A percentile compares a stretch with the other conserved stretches of the same genome.
Evolutionary conservation across 2,888 invertebrate species (phyloP).

Genomic region (Anagyrus pseudococci): DNA sequence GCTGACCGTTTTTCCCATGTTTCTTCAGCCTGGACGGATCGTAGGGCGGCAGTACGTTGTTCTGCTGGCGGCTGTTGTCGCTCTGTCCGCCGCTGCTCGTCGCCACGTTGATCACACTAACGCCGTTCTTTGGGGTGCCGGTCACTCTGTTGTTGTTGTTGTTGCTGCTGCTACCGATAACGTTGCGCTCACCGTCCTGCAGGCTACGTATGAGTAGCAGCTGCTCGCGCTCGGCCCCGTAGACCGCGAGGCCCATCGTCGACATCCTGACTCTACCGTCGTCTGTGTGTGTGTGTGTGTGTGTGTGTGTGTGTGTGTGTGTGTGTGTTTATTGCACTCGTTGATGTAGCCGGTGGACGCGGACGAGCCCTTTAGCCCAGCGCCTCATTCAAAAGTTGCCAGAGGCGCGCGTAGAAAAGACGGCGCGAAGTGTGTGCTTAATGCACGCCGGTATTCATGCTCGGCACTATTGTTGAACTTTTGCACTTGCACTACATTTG

Average conservation of each 20-base stretch:
- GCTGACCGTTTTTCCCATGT: conserved; percentile 64
- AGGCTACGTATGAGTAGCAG: conserved; percentile 57
- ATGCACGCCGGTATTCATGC: too few species aligned
- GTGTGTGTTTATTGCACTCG: too few species aligned
- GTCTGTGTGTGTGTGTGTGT: background rate
- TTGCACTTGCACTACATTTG: too few species aligned
- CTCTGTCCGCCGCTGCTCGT: conserved; percentile 37
- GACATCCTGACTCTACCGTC: conserved; percentile 53
- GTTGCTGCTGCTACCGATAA: conserved; percentile 52
- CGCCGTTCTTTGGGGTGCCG: conserved; percentile 43
- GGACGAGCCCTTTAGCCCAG: too few species aligned
- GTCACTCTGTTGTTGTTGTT: background rate
- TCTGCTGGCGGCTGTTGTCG: conserved; percentile 16
- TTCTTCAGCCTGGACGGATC: conserved; percentile 62
- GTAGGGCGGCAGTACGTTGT: conserved; percentile 59
- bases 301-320: background rate
- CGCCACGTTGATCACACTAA: conserved; percentile 38
- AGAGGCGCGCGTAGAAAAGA: too few species aligned
- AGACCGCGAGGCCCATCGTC: conserved; percentile 57
- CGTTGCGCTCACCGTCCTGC: conserved; percentile 58
- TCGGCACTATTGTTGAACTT: too few species aligned
- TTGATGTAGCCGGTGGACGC: too few species aligned
- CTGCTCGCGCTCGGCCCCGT: conserved; percentile 56
- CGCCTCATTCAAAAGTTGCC: too few species aligned
- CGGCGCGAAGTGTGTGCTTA: too few species aligned